Evolutionary conservation across 2,113 vertebrate species (phyloP).

Genomic region (Acrocephalus arundinaceus): DNA sequence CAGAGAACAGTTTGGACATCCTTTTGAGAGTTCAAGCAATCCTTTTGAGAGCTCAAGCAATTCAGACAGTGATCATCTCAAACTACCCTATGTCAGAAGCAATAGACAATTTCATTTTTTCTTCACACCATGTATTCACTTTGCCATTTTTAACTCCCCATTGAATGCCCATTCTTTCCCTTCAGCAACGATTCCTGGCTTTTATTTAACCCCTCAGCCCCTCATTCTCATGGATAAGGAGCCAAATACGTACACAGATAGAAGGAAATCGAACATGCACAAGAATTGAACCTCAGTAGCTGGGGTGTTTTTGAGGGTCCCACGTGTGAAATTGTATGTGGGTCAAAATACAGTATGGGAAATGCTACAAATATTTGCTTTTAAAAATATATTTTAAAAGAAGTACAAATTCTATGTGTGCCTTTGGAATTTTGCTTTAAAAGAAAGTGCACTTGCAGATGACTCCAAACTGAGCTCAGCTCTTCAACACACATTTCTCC

Average conservation of each 20-base stretch:
- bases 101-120: background rate
- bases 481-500: background rate
- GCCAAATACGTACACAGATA: fast-evolving
- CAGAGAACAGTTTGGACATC: background rate
- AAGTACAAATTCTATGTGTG: background rate
- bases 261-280: background rate
- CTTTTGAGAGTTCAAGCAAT: background rate
- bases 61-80: background rate
- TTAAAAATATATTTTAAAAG: background rate
- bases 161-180: background rate
- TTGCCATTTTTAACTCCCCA: background rate
- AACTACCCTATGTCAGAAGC: background rate
- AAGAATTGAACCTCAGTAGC: background rate
- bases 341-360: background rate
- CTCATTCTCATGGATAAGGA: background rate
- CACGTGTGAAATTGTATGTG: background rate
- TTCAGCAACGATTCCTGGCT: background rate
- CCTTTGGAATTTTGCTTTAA: background rate
- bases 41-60: background rate
- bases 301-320: background rate
- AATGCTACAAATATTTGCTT: background rate
- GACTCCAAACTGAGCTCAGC: background rate
- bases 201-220: background rate
- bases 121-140: background rate
- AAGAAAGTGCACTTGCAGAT: background rate